Evolutionary conservation across 2,888 invertebrate species (phyloP), one percentile per base, ranked within the genome.

Genomic region (Schizotus pectinicornis): DNA sequence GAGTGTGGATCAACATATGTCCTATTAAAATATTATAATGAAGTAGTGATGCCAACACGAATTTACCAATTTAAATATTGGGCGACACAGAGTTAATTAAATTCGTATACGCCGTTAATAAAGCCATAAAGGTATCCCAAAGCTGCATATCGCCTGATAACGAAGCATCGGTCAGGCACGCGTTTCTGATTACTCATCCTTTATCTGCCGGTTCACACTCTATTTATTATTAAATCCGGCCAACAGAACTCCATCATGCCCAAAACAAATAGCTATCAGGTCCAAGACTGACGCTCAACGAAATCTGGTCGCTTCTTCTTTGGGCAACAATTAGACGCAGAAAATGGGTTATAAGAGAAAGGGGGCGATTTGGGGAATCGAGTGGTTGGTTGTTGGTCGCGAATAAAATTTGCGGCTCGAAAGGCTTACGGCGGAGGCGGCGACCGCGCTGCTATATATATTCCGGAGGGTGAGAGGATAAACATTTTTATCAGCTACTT

Each of bases 401-500:
- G 71, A 70, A 72, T 71, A 71, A 72, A 74, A 73, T 74, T 74
- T 72, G 73, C 74, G 67, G 69, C 71, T 69, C 60, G 65, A 69
- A 62, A 59, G 67, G 74, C 73, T 74, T 73, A 75, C 70, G 69
- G 70, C 71, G 71, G 69, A 71, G 69, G 70, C 69, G 68, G 59
- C 55, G 64, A 59, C 60, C 65, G 57, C 69, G 67, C 65, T 67
- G 62, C n/a, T n/a, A n/a, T n/a, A n/a, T n/a, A n/a, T 61, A 62
- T 56, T 62, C 61, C 55, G 56, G 62, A 64, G 69, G 61, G 62
- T 65, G 67, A 64, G 63, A 71, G 74, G 74, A 76, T 78, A 77
- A 78, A 79, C 77, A 79, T 78, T 79, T 79, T 79, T 79, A 79
- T 78, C 78, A 77, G 76, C 78, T 74, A 76, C 78, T 79, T 79